phyloP scores from a whole-genome alignment of 2,888 invertebrate genomes.

The Eristalis tenax region DNA sequence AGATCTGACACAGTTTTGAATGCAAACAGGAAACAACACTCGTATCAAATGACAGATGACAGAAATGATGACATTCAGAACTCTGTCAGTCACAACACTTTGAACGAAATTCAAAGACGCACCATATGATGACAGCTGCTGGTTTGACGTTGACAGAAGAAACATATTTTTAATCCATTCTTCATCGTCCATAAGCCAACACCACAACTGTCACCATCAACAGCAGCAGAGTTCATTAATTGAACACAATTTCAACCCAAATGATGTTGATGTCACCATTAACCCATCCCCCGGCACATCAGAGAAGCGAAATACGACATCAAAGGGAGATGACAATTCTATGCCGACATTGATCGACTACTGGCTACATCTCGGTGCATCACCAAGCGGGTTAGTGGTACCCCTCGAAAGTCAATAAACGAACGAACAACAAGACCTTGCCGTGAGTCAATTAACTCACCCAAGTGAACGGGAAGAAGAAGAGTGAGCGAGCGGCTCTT shows the following conservation, averaged over 20 bases:
- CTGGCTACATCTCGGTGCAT: not conserved
- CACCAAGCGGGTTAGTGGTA: too few species aligned
- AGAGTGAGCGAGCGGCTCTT: not conserved
- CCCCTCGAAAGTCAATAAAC: slow-evolving; percentile 15
- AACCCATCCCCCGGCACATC: not conserved
- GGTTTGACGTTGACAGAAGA: not conserved
- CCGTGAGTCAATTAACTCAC: slow-evolving; percentile 48
- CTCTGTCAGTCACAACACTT: not conserved
- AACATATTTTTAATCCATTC: not conserved
- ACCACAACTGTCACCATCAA: not conserved
- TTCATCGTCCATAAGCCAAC: not conserved
- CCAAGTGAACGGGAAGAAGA: not conserved
- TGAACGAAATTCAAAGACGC: not conserved
- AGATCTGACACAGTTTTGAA: not conserved
- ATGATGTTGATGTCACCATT: not conserved
- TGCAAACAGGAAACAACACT: not conserved
- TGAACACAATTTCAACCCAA: not conserved
- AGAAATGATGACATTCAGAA: not conserved
- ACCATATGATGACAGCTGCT: not conserved
- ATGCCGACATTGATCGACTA: not conserved
- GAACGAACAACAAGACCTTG: slow-evolving; percentile 28
- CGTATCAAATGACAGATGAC: not conserved
- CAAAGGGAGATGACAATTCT: not conserved
- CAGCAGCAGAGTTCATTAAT: not conserved
- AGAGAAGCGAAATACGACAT: not conserved